Base-by-base conservation (phyloP, 2,113 vertebrate species). In the Phodopus roborovskii region DNA sequence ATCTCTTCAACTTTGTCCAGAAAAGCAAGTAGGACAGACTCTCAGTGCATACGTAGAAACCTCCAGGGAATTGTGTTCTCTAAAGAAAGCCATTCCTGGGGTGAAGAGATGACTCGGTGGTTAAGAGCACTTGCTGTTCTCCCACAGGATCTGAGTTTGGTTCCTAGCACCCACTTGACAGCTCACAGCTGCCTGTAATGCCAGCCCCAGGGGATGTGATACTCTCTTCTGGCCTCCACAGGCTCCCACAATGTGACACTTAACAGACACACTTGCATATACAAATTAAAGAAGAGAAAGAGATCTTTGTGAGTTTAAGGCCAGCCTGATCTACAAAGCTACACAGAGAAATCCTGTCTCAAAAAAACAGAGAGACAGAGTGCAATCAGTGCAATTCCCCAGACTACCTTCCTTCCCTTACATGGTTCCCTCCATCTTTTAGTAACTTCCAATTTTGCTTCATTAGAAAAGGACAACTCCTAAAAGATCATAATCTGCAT, bases 1-100 rank as follows among this genome's bases (percentile, higher is more conserved):
- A 96, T 39, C 19, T 62, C 39, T 9, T 94, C 24, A 78, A 50
- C 90, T 74, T 30, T 78, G 4, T 60, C 71, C 30, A 62, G n/a
- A 92, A 95, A 75, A 45, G 45, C 58, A 68, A 33, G 33, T 53
- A 86, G 90, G 74, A 87, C 70, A 96, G 92, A 90, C 19, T 50
- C 77, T 42, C 70, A 45, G 82, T 71, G 60, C 33, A 62, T 6
- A n/a, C 66, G 9, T 28, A 75, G 50, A 64, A 66, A 28, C 58
- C 81, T 95, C 56, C 45, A n/a, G n/a, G 58, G 64, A 91, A 58
- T 66, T 83, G 71, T 28, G 33, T n/a, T 79, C 53, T 78, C 15
- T 66, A 70, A 75, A 96, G 64, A 84, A 94, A 92, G 53, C 53
- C 26, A 84, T 0, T 81, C 74, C 81, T 70, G n/a, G 39, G 26